Percentiles rank a stretch among this genome's conserved stretches.
Evolutionary conservation across 2,888 invertebrate genomes (phyloP).

Genomic region (Mystacides longicornis): DNA sequence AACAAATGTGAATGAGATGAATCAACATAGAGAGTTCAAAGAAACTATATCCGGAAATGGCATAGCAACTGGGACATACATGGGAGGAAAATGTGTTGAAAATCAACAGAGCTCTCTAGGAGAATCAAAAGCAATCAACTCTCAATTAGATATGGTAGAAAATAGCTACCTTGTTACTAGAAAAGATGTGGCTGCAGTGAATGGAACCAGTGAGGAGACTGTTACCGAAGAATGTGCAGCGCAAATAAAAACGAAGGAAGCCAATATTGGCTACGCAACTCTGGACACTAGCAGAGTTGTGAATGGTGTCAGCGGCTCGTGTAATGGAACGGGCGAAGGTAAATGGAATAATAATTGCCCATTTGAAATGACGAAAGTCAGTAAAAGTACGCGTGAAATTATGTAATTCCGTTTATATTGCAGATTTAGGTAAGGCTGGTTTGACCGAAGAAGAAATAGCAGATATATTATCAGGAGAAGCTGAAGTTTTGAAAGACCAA

Average conservation of each 20-base stretch:
- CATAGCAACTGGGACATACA: not conserved
- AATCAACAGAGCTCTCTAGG: not conserved
- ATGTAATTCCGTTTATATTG: not conserved
- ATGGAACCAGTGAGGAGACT: not conserved
- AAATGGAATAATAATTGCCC: not conserved
- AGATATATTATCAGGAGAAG: conserved; percentile 58
- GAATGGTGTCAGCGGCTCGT: not conserved
- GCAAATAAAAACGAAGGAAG: conserved; percentile 7
- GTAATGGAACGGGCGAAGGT: not conserved
- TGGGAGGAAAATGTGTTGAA: not conserved
- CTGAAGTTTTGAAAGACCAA: conserved; percentile 59
- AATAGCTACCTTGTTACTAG: not conserved
- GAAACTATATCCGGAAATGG: not conserved
- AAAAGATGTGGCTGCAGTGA: not conserved
- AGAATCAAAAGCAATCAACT: not conserved
- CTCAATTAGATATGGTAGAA: not conserved
- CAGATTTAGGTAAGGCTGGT: conserved; percentile 41
- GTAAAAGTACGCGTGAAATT: not conserved
- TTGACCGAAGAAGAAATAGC: conserved; percentile 61
- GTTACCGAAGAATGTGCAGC: conserved; percentile 3
- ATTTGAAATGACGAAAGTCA: not conserved
- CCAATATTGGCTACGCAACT: conserved; percentile 7
- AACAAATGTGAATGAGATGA: not conserved
- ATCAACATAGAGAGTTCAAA: not conserved
- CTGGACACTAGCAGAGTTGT: conserved; percentile 8